A percentile compares a stretch with the other conserved stretches of the same genome.
phyloP scores from a whole-genome alignment of 1,140 invertebrate species.

The Drosophila lowei region DNA sequence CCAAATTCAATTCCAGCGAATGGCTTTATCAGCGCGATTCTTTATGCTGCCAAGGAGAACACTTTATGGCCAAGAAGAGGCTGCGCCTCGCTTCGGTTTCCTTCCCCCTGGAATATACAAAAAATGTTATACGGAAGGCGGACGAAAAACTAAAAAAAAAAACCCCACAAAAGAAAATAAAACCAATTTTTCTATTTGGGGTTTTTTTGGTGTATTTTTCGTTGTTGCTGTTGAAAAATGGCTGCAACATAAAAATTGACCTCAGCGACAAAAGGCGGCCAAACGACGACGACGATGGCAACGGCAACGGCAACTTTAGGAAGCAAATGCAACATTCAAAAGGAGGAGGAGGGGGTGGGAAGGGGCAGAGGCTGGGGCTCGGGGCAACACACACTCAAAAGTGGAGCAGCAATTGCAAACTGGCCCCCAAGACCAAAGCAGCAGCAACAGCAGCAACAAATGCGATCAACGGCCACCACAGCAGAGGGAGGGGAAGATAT shows the following conservation, averaged over 20 bases:
- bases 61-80: too few relatives aligned
- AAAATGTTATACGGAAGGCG: too few relatives aligned
- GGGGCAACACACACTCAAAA: slow-evolving; percentile 44
- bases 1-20: too few relatives aligned
- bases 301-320: slow-evolving; percentile 47
- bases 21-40: too few relatives aligned
- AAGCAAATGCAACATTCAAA: slow-evolving; percentile 38
- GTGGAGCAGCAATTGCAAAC: slow-evolving; percentile 74
- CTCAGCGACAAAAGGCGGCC: slow-evolving; percentile 75
- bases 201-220: slow-evolving; percentile 20
- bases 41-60: too few relatives aligned
- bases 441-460: slow-evolving; percentile 22
- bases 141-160: not conserved
- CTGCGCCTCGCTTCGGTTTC: too few relatives aligned
- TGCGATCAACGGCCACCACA: slow-evolving; percentile 44
- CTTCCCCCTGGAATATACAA: too few relatives aligned
- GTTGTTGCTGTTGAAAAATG: slow-evolving; percentile 57
- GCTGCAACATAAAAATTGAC: slow-evolving; percentile 80
- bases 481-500: slow-evolving; percentile 33
- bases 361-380: slow-evolving; percentile 14
- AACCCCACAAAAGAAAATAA: slow-evolving; percentile 12
- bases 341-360: not conserved
- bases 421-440: slow-evolving; percentile 38
- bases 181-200: slow-evolving; percentile 51
- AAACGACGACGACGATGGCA: slow-evolving; percentile 21